Base-by-base conservation (phyloP, 2,113 vertebrate species). In the Gorilla gorilla region DNA sequence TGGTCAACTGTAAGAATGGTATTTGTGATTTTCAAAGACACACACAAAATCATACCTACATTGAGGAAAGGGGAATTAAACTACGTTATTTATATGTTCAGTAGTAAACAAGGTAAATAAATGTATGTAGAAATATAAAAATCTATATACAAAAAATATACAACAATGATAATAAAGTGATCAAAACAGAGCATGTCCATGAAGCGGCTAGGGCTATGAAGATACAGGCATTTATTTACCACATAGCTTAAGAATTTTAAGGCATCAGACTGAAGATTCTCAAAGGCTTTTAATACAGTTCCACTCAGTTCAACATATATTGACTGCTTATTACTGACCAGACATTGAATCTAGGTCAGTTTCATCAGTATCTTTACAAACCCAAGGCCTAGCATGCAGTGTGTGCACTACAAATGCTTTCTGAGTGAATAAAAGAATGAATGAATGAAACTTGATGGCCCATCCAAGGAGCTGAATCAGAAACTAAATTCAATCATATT, bases 21-120 rank as follows among this genome's bases (percentile, higher is more conserved):
- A n/a, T 75, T 66, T 75, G 32, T 17, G 73, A 23, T 70, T 94
- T 96, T 89, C 59, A 94, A 83, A 78, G n/a, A 76, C n/a, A 68
- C 4, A 43, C 10, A 85, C 45, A 30, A 32, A n/a, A 70, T 68
- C 35, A 45, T 48, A 16, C 18, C 8, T 76, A 64, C 57, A n/a
- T 25, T 68, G 25, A 20, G 32, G n/a, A 27, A 7, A 32, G 18
- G 81, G 40, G 16, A 81, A 30, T 43, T 55, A 52, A 86, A 40
- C 40, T 11, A 30, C 30, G 32, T 22, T 40, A 35, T n/a, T 70
- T 57, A 9, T 87, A 17, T 64, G 17, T 90, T 79, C 72, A 55
- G 30, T 27, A 89, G 14, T 73, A 84, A 84, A 80, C 14, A 59
- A 59, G 14, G 5, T 40, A 68, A 78, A 57, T 25, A n/a, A 0